Evolutionary conservation across 2,113 vertebrate species (phyloP).

Genomic region (Nesoenas mayeri): DNA sequence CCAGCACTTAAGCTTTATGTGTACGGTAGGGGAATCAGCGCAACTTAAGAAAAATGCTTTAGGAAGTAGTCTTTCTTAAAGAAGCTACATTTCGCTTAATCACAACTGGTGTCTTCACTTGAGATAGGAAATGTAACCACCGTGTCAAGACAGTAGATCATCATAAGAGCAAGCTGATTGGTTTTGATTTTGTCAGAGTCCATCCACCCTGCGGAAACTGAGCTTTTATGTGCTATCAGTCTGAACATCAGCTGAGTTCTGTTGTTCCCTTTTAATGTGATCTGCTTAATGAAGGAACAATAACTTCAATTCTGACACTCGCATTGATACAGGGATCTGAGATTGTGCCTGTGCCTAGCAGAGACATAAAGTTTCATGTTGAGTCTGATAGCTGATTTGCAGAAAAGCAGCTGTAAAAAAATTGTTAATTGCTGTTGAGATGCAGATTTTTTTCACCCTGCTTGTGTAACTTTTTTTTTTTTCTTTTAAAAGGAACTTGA

Average conservation of each 20-base stretch:
- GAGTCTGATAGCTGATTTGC: background rate
- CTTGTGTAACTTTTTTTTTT: background rate
- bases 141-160: background rate
- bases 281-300: background rate
- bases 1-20: background rate
- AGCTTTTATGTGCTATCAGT: background rate
- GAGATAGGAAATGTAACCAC: background rate
- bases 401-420: background rate
- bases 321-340: background rate
- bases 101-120: background rate
- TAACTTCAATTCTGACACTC: background rate
- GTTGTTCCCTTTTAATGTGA: background rate
- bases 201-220: fast-evolving
- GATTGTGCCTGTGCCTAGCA: background rate
- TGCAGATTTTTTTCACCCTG: background rate
- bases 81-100: background rate
- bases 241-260: background rate
- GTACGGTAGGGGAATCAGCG: background rate
- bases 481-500: slow-evolving; percentile 73
- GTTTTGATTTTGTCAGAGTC: background rate
- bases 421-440: background rate
- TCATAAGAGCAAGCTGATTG: background rate
- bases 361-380: background rate
- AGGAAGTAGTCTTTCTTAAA: background rate
- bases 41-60: background rate